Evolutionary conservation across 2,888 invertebrate genomes (phyloP).

Genomic region (Dicycla oo): DNA sequence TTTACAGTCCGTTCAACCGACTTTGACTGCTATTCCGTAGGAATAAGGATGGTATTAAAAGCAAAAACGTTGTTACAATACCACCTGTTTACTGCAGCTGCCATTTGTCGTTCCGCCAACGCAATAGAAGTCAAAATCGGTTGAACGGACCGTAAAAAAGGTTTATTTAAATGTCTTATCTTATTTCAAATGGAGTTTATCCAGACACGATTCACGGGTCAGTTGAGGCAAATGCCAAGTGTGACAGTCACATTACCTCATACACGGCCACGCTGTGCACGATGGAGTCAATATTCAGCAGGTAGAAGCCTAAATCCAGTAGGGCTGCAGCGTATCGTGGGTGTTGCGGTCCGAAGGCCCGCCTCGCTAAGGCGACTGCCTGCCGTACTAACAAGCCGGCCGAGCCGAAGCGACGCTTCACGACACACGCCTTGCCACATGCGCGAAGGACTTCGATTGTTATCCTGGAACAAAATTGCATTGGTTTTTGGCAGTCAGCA

Average conservation of each 20-base stretch:
- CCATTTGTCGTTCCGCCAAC: too few relatives aligned
- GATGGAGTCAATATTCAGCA: conserved; percentile 96
- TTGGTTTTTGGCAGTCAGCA: neutral
- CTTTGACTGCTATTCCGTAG: too few relatives aligned
- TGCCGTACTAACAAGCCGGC: conserved; percentile 96
- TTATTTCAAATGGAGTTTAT: too few relatives aligned
- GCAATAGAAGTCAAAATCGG: too few relatives aligned
- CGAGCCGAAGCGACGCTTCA: conserved; percentile 95
- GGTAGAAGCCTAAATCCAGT: conserved; percentile 97
- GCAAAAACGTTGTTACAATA: too few relatives aligned
- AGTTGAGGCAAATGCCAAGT: neutral
- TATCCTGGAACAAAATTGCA: conserved; percentile 83
- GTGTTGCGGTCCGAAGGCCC: conserved; percentile 92
- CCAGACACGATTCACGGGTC: neutral
- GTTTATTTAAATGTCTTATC: too few relatives aligned
- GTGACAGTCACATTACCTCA: conserved; percentile 78
- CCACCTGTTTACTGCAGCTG: too few relatives aligned
- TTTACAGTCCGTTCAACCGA: too few relatives aligned
- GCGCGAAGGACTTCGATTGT: conserved; percentile 96
- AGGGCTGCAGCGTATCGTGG: conserved; percentile 96
- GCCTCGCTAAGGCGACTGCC: conserved; percentile 93
- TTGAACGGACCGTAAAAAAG: too few relatives aligned
- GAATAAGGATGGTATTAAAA: too few relatives aligned
- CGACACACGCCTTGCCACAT: conserved; percentile 97
- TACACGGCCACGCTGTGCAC: conserved; percentile 96